Evolutionary conservation across 37 sponge, comb jelly and placozoan species (phyloP).

Genomic region (Aphrocallistes beatrix): DNA sequence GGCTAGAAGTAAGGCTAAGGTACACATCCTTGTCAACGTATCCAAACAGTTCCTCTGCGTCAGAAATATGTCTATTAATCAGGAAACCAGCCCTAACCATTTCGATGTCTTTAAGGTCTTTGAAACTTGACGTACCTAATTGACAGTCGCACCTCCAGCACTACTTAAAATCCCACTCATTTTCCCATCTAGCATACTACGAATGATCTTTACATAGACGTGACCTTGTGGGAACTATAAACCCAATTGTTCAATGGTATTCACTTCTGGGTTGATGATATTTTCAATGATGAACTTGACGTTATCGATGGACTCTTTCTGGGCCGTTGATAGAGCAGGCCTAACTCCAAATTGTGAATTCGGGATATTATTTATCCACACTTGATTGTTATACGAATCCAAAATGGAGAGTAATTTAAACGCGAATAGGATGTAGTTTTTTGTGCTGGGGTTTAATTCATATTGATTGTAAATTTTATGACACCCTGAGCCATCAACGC

Average conservation of each 20-base stretch:
- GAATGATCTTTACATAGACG: background rate
- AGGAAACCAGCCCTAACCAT: background rate
- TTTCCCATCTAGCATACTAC: background rate
- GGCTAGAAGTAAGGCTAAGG: background rate
- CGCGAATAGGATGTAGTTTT: background rate
- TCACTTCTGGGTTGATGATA: too few relatives aligned
- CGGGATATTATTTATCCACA: background rate
- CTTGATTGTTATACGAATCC: background rate
- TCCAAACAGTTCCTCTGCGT: background rate
- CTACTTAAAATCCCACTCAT: background rate
- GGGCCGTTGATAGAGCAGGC: background rate
- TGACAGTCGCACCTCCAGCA: background rate
- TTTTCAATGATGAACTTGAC: too few relatives aligned
- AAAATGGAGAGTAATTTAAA: background rate
- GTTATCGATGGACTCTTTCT: background rate
- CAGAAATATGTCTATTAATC: background rate
- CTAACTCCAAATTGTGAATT: background rate
- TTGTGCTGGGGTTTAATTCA: background rate
- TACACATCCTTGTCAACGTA: background rate
- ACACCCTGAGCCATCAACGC: background rate
- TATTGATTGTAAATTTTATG: constrained; percentile 12
- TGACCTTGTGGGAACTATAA: too few relatives aligned
- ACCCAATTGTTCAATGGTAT: too few relatives aligned
- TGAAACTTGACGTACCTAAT: background rate
- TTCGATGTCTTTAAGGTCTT: background rate